Conservation (phyloP, 2,113 vertebrate species). For the Toxostoma redivivum region DNA sequence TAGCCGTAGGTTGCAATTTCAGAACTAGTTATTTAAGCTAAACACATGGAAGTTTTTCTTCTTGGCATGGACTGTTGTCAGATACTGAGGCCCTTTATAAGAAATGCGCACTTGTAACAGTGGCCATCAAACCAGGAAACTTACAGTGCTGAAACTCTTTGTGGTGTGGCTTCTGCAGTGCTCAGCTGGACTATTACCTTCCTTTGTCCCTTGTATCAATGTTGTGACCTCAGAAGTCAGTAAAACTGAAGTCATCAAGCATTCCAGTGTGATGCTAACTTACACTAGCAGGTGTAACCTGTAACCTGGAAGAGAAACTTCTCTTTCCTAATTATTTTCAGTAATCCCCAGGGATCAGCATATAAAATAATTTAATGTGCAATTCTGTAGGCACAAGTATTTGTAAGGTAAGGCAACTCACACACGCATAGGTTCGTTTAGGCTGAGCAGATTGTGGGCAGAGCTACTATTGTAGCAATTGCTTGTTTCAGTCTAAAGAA, state of each 20-base stretch:
- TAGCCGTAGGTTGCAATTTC: not conserved
- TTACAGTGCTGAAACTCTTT: fast-evolving
- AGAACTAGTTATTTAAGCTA: not conserved
- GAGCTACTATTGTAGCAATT: not conserved
- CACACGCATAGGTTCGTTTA: fast-evolving
- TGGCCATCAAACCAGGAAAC: fast-evolving
- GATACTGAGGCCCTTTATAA: not conserved
- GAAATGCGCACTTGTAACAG: not conserved
- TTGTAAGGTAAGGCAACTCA: not conserved
- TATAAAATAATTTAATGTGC: fast-evolving
- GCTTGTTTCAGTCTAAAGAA: not conserved
- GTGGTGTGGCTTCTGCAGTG: not conserved
- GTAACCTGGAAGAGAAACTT: not conserved
- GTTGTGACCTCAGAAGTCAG: not conserved
- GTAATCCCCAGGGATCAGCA: not conserved
- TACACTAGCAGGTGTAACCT: not conserved
- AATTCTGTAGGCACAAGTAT: not conserved
- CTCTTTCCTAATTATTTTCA: not conserved
- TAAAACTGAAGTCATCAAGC: not conserved
- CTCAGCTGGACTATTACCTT: not conserved
- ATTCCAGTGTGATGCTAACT: not conserved
- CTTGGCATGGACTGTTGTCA: not conserved
- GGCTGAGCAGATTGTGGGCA: not conserved
- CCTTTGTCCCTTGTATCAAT: not conserved
- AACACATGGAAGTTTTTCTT: not conserved